These are phyloP conservation scores for Phyllotreta cruciferae DNA, from an alignment of 2,888 invertebrate species.

Conservation along the genomic window DNA sequence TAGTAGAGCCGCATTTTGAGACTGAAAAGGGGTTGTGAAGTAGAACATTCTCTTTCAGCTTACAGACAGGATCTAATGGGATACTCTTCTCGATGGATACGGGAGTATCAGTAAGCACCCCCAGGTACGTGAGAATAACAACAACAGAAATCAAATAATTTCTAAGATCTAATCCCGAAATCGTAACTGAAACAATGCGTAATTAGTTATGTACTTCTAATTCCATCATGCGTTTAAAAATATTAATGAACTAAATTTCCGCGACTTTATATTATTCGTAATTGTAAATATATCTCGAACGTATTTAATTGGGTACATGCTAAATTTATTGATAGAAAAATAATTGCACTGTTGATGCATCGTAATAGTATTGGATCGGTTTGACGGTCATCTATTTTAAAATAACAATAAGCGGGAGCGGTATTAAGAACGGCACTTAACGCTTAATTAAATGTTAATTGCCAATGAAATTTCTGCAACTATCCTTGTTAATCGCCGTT, in stretches of 20 bases:
- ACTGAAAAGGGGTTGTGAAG: constrained; percentile 60
- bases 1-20: constrained; percentile 56
- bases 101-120: constrained; percentile 63
- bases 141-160: no score
- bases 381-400: constrained; percentile 3
- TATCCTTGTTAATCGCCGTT: constrained; percentile 11
- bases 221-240: no score
- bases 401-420: constrained; percentile 6
- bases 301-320: no score
- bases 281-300: no score
- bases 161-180: no score
- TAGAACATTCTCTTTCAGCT: constrained; percentile 63
- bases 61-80: constrained; percentile 59
- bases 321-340: no score
- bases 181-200: no score
- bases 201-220: no score
- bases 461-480: constrained; percentile 10
- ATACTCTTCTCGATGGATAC: constrained; percentile 62
- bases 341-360: no score
- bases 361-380: neutral
- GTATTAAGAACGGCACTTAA: constrained; percentile 8
- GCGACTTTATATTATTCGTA: no score
- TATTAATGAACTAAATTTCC: no score
- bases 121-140: constrained; percentile 61
- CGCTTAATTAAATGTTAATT: constrained; percentile 15